Base-by-base conservation (phyloP, 2,797 vertebrate species). In the Meda fulgida region DNA sequence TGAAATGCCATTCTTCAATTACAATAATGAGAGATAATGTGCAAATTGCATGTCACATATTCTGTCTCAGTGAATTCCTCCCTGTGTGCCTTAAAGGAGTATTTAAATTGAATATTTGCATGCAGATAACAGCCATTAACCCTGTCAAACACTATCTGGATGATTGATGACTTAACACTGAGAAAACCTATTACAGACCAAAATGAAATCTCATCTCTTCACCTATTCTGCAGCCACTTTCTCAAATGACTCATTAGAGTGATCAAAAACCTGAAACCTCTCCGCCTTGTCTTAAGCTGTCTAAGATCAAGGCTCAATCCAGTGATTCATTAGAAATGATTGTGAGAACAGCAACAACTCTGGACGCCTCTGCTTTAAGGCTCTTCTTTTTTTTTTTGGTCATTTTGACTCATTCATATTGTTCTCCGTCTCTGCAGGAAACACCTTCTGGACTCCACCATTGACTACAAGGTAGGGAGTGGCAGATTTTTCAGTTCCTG, bases 381-480 rank as follows among this genome's bases (percentile, higher is more conserved):
- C 60, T 81, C 5, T 48, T n/a, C n/a, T 60, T 69, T 69, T 51
- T 82, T 19, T 48, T 21, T 53, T 11, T 19, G 3, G 1, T 43
- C 0, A n/a, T 80, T 58, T 53, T 34, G 43, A 66, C 70, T 84
- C 81, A 71, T 58, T 66, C 70, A 66, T 85, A 84, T 83, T 77
- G 31, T 65, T 84, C 18, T 84, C 85, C 84, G 36, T 87, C 87
- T 91, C 92, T 63, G 40, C 67, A 95, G 95, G 89, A 95, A 94
- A 89, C 89, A 93, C 80, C 90, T 80, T 69, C 88, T 94, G 89
- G 92, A 95, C 87, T 46, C 88, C 84, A 90, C 89, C 87, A 92
- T 86, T 26, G 92, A 95, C 83, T 89, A 90, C 83, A 95, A 91
- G 94, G 95, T 96, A 90, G 89, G 89, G 85, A 71, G 84, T 43